These are phyloP conservation scores for Oncorhynchus masou DNA, from an alignment of 2,113 vertebrate genomes.

Conservation along the genomic window DNA sequence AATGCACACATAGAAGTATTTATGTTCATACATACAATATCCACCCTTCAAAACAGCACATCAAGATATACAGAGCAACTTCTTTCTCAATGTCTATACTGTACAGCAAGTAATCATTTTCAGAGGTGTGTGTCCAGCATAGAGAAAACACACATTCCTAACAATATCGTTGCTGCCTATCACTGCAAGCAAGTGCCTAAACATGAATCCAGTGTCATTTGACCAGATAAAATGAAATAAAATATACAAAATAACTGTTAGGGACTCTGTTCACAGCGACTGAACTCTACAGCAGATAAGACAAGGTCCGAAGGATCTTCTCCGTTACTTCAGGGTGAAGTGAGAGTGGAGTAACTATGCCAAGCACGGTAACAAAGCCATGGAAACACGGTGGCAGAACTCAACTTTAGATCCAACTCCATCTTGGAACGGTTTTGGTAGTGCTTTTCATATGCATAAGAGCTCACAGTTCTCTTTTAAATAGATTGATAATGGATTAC, in stretches of 20 bases:
- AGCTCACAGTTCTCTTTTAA: conserved; percentile 69
- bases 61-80: neutral
- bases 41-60: conserved; percentile 43
- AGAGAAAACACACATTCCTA: conserved; percentile 2
- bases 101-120: neutral
- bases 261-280: conserved; percentile 37
- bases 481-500: conserved; percentile 43
- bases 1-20: conserved; percentile 42
- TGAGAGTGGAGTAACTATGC: no score
- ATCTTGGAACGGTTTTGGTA: conserved; percentile 53
- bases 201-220: conserved; percentile 68
- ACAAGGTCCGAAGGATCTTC: conserved; percentile 21
- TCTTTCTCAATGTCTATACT: conserved; percentile 16
- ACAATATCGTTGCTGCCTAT: conserved; percentile 34
- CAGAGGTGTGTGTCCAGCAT: conserved; percentile 28
- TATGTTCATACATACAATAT: conserved; percentile 43
- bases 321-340: neutral
- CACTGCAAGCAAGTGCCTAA: conserved; percentile 43
- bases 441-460: conserved; percentile 40
- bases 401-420: conserved; percentile 31
- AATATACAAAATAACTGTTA: conserved; percentile 45
- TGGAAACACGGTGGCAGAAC: conserved; percentile 37
- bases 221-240: conserved; percentile 48
- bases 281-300: conserved; percentile 50
- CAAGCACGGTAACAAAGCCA: conserved; percentile 33